Conservation (phyloP, 2,113 vertebrate species). For the Dasyprocta punctata region DNA sequence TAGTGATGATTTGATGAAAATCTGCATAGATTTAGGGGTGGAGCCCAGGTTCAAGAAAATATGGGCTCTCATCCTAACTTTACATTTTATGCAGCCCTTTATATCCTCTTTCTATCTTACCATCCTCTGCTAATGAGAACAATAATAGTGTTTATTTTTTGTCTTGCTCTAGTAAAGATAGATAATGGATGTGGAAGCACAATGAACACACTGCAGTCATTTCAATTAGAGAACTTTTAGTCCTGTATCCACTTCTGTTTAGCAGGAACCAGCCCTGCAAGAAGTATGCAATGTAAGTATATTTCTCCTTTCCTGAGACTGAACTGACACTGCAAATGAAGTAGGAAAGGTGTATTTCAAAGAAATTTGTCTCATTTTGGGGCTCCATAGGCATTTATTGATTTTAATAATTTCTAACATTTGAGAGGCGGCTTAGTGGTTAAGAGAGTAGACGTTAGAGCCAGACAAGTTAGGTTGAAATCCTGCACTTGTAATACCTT, state of each 20-base stretch:
- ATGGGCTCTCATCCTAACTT: neutral
- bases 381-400: neutral
- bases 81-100: neutral
- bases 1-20: neutral
- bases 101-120: neutral
- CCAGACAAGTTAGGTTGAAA: neutral
- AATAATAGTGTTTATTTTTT: neutral
- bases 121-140: neutral
- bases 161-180: neutral
- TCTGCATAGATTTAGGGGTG: neutral
- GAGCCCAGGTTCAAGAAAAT: neutral
- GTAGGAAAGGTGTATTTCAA: neutral
- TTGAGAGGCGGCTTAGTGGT: conserved; percentile 17
- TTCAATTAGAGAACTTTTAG: neutral
- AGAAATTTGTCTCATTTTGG: conserved; percentile 33
- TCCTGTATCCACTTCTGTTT: neutral
- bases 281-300: neutral
- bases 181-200: neutral
- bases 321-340: neutral
- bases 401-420: conserved; percentile 3
- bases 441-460: neutral
- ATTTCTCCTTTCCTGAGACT: conserved; percentile 20
- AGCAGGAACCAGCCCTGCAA: neutral
- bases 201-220: too few relatives aligned
- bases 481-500: neutral